phyloP scores from a whole-genome alignment of 2,888 invertebrate species.

The Nudaria mundana region DNA sequence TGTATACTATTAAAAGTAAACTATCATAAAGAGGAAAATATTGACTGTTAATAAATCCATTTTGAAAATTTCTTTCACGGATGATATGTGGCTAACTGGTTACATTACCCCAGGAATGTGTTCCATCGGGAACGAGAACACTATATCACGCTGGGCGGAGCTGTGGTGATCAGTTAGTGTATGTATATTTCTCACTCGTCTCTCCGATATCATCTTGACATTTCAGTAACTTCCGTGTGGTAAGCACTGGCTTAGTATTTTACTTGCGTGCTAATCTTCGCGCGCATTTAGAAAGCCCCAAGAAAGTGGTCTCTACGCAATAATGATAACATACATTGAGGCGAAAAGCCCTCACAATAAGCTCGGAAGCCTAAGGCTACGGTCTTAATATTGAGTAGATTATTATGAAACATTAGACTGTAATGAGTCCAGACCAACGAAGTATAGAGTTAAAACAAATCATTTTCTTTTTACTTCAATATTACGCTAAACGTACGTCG shows the following conservation, averaged over 20 bases:
- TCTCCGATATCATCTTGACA: slow-evolving; percentile 22
- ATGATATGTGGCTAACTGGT: too few relatives aligned
- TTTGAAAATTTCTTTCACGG: too few relatives aligned
- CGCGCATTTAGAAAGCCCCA: slow-evolving; percentile 65
- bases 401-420: slow-evolving; percentile 7
- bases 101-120: too few relatives aligned
- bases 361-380: slow-evolving; percentile 43
- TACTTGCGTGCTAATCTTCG: slow-evolving; percentile 57
- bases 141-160: too few relatives aligned
- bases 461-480: too few relatives aligned
- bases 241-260: slow-evolving; percentile 35
- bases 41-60: too few relatives aligned
- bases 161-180: too few relatives aligned
- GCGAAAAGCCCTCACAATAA: slow-evolving; percentile 63
- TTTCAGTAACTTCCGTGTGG: slow-evolving; percentile 31
- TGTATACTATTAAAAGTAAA: too few relatives aligned
- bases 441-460: background rate
- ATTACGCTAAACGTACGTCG: too few relatives aligned
- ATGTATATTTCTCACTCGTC: slow-evolving; percentile 19
- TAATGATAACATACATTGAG: slow-evolving; percentile 57
- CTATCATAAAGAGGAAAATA: too few relatives aligned
- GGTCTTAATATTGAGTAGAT: slow-evolving; percentile 21
- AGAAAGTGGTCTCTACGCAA: slow-evolving; percentile 58
- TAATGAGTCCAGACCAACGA: background rate
- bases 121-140: too few relatives aligned